Base-by-base conservation (phyloP, 2,113 vertebrate genomes). In the Semnornis frantzii region DNA sequence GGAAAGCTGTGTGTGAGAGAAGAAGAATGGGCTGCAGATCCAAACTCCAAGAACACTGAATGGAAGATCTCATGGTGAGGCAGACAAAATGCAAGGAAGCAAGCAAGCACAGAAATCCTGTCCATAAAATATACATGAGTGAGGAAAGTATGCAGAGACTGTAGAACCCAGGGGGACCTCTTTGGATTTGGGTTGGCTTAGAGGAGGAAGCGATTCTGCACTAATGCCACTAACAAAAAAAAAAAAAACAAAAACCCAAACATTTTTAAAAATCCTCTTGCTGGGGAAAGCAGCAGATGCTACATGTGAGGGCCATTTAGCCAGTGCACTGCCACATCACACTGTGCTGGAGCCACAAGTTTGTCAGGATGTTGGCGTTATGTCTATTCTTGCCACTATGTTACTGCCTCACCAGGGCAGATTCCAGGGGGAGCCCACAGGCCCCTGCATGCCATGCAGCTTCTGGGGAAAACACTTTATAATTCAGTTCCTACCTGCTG, bases 171-270 rank as follows among this genome's bases (percentile, higher is more conserved):
- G 10, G 66, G 50, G 10, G 34, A 39, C 37, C 25, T 44, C 9
- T 86, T 58, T 65, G 48, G 58, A 42, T 34, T 79, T 85, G 25
- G 15, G 19, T 2, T 60, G 21, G 10, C 33, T 75, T 60, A 44
- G 44, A 90, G 21, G 48, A 92, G 39, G 69, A 81, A 81, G 42
- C 33, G 79, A 59, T 86, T 94, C 65, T 88, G 44, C 27, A 72
- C 14, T 54, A 70, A 54, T 8, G 19, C 8, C 25, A 60, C 12
- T 28, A 60, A 46, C 57, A 58, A 80, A 82, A 68, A n/a, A 54
- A 54, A 73, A 31, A 72, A 46, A 37, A 37, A 37, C 37, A 37
- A n/a, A n/a, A n/a, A n/a, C n/a, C n/a, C n/a, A n/a, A 59, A 39
- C 37, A 39, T 17, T 20, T 24, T 9, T 20, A 85, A 52, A 31